phyloP scores from a whole-genome alignment of 2,797 vertebrate genomes.

The Mus spretus region DNA sequence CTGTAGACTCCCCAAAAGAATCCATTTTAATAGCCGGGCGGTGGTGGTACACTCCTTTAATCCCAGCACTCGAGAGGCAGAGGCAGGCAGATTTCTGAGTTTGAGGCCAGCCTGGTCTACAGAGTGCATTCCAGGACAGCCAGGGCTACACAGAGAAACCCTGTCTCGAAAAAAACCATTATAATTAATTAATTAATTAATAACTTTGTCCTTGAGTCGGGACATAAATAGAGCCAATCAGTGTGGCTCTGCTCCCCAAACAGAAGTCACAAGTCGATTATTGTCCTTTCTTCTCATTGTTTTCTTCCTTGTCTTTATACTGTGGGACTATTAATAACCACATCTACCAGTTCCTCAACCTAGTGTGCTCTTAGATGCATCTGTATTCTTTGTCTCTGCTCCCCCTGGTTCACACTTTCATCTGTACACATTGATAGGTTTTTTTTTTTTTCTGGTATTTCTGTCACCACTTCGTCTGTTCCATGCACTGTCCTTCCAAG shows the following conservation, averaged over 20 bases:
- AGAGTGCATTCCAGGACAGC: too few relatives aligned
- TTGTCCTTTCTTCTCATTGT: not conserved
- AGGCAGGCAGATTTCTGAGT: too few relatives aligned
- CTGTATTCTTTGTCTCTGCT: not conserved
- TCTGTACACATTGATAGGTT: not conserved
- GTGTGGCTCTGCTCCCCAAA: not conserved
- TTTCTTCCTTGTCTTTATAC: not conserved
- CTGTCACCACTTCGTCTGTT: not conserved
- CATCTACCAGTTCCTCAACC: not conserved
- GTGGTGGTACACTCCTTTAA: too few relatives aligned
- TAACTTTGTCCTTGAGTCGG: not conserved
- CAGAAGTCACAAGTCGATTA: not conserved
- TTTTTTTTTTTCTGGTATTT: not conserved
- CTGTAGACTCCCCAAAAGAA: not conserved
- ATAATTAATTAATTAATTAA: not conserved
- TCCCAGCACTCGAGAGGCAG: too few relatives aligned
- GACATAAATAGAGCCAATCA: constrained; percentile 5
- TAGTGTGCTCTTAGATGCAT: not conserved
- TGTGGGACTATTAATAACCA: not conserved
- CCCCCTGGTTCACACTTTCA: not conserved
- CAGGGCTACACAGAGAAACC: too few relatives aligned
- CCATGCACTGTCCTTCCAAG: not conserved
- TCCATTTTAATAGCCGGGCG: not conserved
- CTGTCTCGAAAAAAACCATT: not conserved
- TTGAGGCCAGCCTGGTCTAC: too few relatives aligned